Evolutionary conservation across 2,888 invertebrate genomes (phyloP).

Genomic region (Holacanthella duospinosa): DNA sequence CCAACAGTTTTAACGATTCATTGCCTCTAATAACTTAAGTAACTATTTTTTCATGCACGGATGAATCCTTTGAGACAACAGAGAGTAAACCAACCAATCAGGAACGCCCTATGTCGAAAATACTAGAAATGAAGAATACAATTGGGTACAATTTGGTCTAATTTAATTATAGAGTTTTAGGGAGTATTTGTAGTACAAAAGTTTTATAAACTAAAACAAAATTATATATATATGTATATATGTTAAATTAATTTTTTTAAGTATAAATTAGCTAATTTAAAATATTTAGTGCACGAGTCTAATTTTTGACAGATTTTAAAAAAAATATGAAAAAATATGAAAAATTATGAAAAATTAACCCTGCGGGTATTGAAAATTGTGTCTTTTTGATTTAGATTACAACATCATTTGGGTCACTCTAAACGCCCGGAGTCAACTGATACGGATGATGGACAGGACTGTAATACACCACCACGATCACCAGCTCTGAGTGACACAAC

Average conservation of each 20-base stretch:
- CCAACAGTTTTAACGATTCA: conserved; percentile 3
- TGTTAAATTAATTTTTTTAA: too few relatives aligned
- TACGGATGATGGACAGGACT: conserved; percentile 32
- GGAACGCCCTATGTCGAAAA: too few relatives aligned
- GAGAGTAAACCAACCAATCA: too few relatives aligned
- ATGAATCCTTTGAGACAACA: not conserved
- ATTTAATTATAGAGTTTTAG: too few relatives aligned
- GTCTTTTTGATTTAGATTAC: conserved; percentile 18
- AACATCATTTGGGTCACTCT: conserved; percentile 32
- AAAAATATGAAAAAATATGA: not conserved
- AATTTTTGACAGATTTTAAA: too few relatives aligned
- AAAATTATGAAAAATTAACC: not conserved
- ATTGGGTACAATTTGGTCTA: too few relatives aligned
- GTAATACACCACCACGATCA: conserved; percentile 29
- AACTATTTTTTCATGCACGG: not conserved
- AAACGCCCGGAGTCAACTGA: conserved; percentile 34
- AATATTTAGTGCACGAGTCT: too few relatives aligned
- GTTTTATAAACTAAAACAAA: too few relatives aligned
- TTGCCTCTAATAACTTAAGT: not conserved
- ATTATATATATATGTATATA: too few relatives aligned
- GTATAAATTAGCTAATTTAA: too few relatives aligned
- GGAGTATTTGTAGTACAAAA: too few relatives aligned
- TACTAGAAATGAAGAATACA: too few relatives aligned
- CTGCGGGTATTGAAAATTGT: conserved; percentile 1
- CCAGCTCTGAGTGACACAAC: conserved; percentile 34